Evolutionary conservation across 2,113 vertebrate species (phyloP).

Genomic region (Dromaius novaehollandiae): DNA sequence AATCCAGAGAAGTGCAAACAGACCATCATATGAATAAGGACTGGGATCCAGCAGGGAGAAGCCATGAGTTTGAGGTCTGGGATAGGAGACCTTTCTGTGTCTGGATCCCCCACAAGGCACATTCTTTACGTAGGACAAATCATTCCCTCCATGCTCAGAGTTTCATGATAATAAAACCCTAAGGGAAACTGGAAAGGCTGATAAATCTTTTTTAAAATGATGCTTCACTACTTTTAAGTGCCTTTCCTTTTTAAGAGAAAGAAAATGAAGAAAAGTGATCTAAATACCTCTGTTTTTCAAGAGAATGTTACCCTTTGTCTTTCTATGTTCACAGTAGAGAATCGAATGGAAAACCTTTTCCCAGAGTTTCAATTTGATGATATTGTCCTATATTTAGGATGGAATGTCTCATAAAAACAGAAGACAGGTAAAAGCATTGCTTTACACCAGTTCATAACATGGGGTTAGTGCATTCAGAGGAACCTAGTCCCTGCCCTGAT

Average conservation of each 20-base stretch:
- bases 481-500: background rate
- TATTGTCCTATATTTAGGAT: background rate
- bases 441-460: background rate
- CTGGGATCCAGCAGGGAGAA: background rate
- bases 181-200: background rate
- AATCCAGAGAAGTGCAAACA: background rate
- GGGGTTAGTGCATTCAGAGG: background rate
- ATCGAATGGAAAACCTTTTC: background rate
- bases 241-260: constrained; percentile 38
- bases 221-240: constrained; percentile 27
- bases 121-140: background rate
- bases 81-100: background rate
- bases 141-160: background rate
- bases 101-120: fast-evolving
- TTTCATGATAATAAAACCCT: background rate
- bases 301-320: constrained; percentile 25
- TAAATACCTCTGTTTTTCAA: background rate
- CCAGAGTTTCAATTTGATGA: background rate
- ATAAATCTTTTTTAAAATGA: constrained; percentile 44
- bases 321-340: background rate
- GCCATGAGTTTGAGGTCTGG: background rate
- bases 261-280: constrained; percentile 27
- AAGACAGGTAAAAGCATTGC: background rate
- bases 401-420: background rate
- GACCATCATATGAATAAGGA: background rate